Conservation (phyloP, 2,888 invertebrate genomes). For the Timema podura region DNA sequence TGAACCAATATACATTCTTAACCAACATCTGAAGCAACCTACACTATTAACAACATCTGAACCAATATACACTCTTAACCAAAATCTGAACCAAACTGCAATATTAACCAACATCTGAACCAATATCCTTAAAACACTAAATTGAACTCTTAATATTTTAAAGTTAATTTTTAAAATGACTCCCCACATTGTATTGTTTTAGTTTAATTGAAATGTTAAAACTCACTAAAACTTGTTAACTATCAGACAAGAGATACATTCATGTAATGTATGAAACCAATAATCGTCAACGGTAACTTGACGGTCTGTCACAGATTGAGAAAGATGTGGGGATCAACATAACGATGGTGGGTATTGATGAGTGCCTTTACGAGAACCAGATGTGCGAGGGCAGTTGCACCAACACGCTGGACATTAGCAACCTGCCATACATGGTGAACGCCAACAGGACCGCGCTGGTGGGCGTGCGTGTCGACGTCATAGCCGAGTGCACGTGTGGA, state of each 20-base stretch:
- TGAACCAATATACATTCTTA: no score
- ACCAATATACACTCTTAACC: no score
- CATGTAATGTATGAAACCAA: not conserved
- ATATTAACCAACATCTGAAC: no score
- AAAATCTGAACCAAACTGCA: no score
- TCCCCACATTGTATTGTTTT: no score
- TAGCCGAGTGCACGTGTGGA: conserved; percentile 90
- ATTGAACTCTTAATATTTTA: no score
- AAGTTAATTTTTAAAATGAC: no score
- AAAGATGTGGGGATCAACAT: conserved; percentile 92
- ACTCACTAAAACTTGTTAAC: not conserved
- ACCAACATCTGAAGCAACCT: no score
- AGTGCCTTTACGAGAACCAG: conserved; percentile 90
- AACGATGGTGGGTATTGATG: conserved; percentile 97
- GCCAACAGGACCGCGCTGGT: conserved; percentile 96
- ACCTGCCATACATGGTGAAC: conserved; percentile 91
- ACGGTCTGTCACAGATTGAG: conserved; percentile 60
- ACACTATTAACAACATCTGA: no score
- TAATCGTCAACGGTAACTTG: not conserved
- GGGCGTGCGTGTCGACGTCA: conserved; percentile 88
- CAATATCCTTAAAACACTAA: no score
- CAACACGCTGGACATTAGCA: conserved; percentile 84
- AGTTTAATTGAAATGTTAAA: no score
- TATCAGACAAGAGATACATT: not conserved
- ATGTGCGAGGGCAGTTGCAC: conserved; percentile 96